Evolutionary conservation across 2,113 vertebrate genomes (phyloP).

Genomic region (Ciconia boyciana): DNA sequence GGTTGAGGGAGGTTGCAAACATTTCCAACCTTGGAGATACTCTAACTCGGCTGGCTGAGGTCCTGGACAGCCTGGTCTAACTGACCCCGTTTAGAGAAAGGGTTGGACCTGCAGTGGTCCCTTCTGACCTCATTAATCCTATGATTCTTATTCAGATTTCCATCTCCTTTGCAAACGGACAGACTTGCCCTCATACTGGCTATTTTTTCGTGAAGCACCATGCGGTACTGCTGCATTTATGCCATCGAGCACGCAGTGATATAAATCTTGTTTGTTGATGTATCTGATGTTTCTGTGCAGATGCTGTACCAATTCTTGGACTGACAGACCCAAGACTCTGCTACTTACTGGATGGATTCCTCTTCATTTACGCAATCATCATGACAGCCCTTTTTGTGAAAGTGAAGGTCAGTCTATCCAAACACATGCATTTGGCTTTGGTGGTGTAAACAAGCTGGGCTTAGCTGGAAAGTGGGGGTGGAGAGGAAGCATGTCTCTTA

Average conservation of each 20-base stretch:
- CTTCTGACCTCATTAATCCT: not conserved
- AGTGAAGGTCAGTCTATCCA: slow-evolving; percentile 77
- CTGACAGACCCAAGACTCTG: slow-evolving; percentile 83
- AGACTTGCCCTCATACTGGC: not conserved
- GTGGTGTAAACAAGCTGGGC: not conserved
- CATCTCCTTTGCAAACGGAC: not conserved
- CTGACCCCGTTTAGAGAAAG: not conserved
- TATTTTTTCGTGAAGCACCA: not conserved
- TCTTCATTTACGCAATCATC: slow-evolving; percentile 83
- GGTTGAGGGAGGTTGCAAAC: not conserved
- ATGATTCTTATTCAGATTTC: not conserved
- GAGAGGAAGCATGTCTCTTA: not conserved
- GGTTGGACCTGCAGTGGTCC: not conserved
- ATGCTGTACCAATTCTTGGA: slow-evolving; percentile 44
- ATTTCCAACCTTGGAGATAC: not conserved
- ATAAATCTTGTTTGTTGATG: not conserved
- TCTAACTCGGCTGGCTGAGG: not conserved
- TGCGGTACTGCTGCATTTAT: not conserved
- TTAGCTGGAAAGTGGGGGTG: not conserved
- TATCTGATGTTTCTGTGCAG: not conserved
- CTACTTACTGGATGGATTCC: slow-evolving; percentile 86
- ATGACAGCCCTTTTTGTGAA: slow-evolving; percentile 86
- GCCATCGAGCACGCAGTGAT: not conserved
- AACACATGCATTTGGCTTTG: not conserved
- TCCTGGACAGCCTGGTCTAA: not conserved